Evolutionary conservation across 2,113 vertebrate species (phyloP).

Genomic region (Dicrurus megarhynchus): DNA sequence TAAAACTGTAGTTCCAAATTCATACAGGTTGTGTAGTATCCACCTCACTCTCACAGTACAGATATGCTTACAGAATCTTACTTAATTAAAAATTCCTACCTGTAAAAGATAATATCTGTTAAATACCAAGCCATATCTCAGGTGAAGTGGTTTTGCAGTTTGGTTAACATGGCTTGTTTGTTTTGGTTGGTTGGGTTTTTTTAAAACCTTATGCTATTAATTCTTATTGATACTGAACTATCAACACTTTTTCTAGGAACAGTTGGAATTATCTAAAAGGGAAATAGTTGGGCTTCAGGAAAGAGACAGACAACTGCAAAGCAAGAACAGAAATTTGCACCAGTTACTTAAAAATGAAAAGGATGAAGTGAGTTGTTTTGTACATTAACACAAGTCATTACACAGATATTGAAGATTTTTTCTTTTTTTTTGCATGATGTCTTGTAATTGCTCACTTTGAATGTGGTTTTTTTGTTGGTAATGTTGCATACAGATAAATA

Average conservation of each 20-base stretch:
- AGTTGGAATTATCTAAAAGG: conserved; percentile 87
- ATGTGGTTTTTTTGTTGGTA: background rate
- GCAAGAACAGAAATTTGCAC: conserved; percentile 91
- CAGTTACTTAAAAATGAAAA: conserved; percentile 95
- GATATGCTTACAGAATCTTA: background rate
- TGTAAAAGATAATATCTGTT: background rate
- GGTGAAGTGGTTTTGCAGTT: background rate
- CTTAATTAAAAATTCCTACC: background rate
- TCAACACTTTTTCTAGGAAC: conserved; percentile 80
- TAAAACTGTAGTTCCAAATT: background rate
- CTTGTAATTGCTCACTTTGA: background rate
- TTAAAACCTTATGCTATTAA: background rate
- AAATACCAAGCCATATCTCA: background rate
- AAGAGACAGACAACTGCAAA: conserved; percentile 89
- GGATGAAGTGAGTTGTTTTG: conserved; percentile 84
- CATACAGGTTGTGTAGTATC: background rate
- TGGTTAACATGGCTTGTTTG: background rate
- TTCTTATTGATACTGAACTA: background rate
- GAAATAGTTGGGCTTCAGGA: conserved; percentile 91
- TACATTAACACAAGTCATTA: background rate
- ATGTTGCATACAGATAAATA: background rate
- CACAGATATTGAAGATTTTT: background rate
- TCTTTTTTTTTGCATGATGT: background rate
- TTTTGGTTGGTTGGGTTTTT: background rate
- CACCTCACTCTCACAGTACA: background rate